These are phyloP conservation scores for Rhinoptilus africanus DNA, from an alignment of 2,113 vertebrate species.

Conservation along the genomic window DNA sequence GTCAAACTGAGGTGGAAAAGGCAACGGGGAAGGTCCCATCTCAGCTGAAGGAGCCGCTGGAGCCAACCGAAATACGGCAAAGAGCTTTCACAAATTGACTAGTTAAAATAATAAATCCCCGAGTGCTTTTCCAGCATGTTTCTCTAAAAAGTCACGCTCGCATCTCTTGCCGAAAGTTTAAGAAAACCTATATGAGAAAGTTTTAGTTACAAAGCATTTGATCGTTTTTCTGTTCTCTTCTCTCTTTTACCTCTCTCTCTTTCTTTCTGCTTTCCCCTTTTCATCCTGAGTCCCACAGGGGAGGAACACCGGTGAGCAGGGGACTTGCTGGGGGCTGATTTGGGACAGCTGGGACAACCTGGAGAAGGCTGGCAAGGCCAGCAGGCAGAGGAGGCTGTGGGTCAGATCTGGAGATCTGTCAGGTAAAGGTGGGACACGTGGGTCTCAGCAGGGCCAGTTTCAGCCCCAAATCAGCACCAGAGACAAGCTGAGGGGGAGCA, in stretches of 20 bases:
- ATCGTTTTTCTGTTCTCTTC: background rate
- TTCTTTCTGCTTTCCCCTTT: background rate
- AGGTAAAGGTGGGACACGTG: background rate
- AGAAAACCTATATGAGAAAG: background rate
- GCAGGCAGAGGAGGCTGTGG: background rate
- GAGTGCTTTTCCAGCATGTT: background rate
- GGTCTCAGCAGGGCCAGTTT: background rate
- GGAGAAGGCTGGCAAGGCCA: background rate
- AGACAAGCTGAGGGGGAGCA: background rate
- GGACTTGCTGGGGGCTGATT: background rate
- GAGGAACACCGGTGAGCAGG: background rate
- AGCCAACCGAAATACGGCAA: fast-evolving
- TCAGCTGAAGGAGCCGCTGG: background rate
- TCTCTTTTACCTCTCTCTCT: background rate
- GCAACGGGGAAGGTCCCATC: background rate
- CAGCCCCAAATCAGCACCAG: background rate
- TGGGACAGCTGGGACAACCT: background rate
- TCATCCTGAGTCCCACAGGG: background rate
- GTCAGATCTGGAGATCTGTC: background rate
- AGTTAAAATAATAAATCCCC: background rate
- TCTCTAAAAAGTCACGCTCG: background rate
- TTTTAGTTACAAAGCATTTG: background rate
- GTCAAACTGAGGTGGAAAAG: background rate
- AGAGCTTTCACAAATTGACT: background rate
- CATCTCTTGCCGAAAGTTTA: background rate